Evolutionary conservation across 2,113 vertebrate species (phyloP).

Genomic region (Apteryx owenii): DNA sequence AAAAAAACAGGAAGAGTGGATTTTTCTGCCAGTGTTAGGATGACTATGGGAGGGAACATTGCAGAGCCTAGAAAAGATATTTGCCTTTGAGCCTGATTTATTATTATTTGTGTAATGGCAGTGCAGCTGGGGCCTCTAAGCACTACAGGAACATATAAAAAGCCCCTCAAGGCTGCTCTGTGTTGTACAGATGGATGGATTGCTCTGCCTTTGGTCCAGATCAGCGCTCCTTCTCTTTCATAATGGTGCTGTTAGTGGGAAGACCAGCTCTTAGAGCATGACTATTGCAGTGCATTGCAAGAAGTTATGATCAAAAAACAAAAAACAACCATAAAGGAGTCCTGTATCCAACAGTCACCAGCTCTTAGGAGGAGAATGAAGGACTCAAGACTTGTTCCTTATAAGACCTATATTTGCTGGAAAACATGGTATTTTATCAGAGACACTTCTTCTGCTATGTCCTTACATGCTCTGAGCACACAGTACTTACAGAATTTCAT

Average conservation of each 20-base stretch:
- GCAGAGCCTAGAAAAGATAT: not conserved
- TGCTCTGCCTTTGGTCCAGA: accelerated
- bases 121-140: not conserved
- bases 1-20: not conserved
- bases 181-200: not conserved
- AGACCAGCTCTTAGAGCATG: not conserved
- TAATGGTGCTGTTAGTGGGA: accelerated
- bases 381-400: not conserved
- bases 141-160: not conserved
- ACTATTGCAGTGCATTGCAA: not conserved
- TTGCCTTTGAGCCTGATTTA: not conserved
- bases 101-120: not conserved
- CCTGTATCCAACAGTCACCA: not conserved
- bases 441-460: not conserved
- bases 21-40: not conserved
- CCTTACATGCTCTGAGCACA: not conserved
- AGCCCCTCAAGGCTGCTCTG: not conserved
- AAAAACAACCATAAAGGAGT: not conserved
- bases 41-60: not conserved
- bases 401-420: too few species aligned
- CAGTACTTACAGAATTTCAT: not conserved
- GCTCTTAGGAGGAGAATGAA: not conserved
- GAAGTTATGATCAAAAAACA: not conserved
- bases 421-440: not conserved
- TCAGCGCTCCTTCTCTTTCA: not conserved